These are phyloP conservation scores for Synergus itoensis DNA, from an alignment of 2,888 invertebrate genomes.

Conservation along the genomic window DNA sequence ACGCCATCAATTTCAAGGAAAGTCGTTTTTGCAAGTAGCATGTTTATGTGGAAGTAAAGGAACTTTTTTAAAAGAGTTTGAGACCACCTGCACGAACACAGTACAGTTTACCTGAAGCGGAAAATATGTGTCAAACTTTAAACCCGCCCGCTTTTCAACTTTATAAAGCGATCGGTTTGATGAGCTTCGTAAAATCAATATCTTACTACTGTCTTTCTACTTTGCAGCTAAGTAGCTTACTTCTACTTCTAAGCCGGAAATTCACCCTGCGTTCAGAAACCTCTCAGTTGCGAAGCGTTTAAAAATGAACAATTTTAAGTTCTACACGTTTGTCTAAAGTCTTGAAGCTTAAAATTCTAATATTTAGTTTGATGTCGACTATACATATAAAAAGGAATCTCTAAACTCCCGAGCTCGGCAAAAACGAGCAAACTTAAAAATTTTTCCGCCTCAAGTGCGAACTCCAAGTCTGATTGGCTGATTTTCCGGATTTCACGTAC, in stretches of 20 bases:
- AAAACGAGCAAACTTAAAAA: constrained; percentile 53
- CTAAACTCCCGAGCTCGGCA: background rate
- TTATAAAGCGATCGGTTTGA: constrained; percentile 12
- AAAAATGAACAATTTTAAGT: too few species aligned
- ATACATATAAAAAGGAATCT: background rate
- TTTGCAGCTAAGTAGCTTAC: background rate
- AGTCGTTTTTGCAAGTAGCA: constrained; percentile 44
- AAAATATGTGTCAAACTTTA: constrained; percentile 34
- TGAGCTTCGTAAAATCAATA: constrained; percentile 32
- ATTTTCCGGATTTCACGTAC: constrained; percentile 57
- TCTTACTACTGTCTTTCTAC: constrained; percentile 1
- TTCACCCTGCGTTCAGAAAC: background rate
- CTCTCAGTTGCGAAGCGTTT: too few species aligned
- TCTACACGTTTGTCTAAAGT: too few species aligned
- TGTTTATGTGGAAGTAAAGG: constrained; percentile 45
- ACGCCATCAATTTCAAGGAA: constrained; percentile 47
- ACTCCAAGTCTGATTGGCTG: constrained; percentile 56
- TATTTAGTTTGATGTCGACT: too few species aligned
- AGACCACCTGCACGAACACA: constrained; percentile 19
- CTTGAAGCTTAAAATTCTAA: too few species aligned
- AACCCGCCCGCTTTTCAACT: constrained; percentile 23
- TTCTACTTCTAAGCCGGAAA: background rate
- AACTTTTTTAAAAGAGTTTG: constrained; percentile 14
- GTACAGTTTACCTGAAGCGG: constrained; percentile 24
- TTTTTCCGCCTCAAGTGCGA: constrained; percentile 52